Percentiles rank a stretch among this genome's conserved stretches.
phyloP scores from a whole-genome alignment of 2,888 invertebrate genomes.

The Ophion slaviceki region DNA sequence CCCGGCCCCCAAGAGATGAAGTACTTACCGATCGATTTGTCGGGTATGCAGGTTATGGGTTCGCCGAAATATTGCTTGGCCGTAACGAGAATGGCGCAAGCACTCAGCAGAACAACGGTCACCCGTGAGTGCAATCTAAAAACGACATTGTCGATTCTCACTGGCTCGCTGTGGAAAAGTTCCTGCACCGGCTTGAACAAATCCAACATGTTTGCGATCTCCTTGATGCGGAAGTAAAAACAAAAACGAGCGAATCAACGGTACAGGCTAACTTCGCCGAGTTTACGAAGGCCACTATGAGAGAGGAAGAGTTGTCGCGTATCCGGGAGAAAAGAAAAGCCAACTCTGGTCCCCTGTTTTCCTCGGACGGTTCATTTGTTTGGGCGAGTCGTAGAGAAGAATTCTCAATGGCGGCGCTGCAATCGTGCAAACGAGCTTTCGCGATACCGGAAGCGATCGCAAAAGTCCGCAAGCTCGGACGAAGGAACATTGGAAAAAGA shows the following conservation, averaged over 20 bases:
- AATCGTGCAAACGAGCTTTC: neutral
- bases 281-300: neutral
- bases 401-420: neutral
- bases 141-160: conserved; percentile 69
- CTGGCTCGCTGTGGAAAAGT: conserved; percentile 70
- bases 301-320: neutral
- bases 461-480: too few species aligned
- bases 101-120: conserved; percentile 74
- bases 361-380: neutral
- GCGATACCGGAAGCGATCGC: too few species aligned
- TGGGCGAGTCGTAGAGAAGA: neutral
- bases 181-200: conserved; percentile 73
- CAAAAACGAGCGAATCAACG: neutral
- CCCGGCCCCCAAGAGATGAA: neutral
- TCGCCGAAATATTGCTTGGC: conserved; percentile 79
- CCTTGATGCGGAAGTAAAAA: conserved; percentile 1
- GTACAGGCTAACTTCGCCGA: neutral
- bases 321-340: neutral
- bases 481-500: too few species aligned
- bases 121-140: conserved; percentile 76
- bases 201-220: conserved; percentile 71
- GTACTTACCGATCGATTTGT: conserved; percentile 67
- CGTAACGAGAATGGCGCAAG: conserved; percentile 76
- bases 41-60: conserved; percentile 78
- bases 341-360: neutral